Evolutionary conservation across 1,140 invertebrate species (phyloP), one percentile per base, ranked within the genome.

Genomic region (Bombus confusus): DNA sequence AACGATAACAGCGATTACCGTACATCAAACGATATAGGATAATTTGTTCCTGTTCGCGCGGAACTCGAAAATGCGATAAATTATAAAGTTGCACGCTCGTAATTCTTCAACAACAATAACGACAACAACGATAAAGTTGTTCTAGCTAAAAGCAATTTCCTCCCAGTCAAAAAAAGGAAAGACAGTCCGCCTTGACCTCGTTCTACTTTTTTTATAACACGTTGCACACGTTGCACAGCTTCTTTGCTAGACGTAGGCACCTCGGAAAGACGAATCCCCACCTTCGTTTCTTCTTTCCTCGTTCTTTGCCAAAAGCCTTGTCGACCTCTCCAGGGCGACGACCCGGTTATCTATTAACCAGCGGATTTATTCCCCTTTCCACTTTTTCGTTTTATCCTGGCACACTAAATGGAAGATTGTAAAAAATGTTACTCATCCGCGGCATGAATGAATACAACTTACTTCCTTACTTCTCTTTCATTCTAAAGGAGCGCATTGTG

Each of bases 261-360:
- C 47, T 66, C 6, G 41, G 39, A 47, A 41, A 85, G 72, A 75
- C 69, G 47, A 41, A 66, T 71, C n/a, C 37, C 41, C 43, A 18
- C 37, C 77, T 59, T 88, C 57, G 62, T 69, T 69, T 64, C 75
- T 84, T 72, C 80, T 68, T 75, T 64, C 41, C 81, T 22, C 25
- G 64, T 74, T 39, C 43, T 62, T 80, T 71, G 75, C 75, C 69
- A 72, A 83, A 88, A 86, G 80, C 41, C 85, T 79, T 47, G 75
- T 59, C 47, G 75, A 86, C 83, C 84, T 88, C 68, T 66, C 15
- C 64, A 77, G 88, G 80, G 59, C 80, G 64, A 86, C 76, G 88
- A 88, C 87, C 88, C 41, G 73, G 84, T 83, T 89, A 82, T 85
- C 83, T 88, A 89, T 89, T 89, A 89, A 89, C 77, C 66, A 80